phyloP scores from a whole-genome alignment of 2,797 vertebrate genomes.

The Glossophaga mutica region DNA sequence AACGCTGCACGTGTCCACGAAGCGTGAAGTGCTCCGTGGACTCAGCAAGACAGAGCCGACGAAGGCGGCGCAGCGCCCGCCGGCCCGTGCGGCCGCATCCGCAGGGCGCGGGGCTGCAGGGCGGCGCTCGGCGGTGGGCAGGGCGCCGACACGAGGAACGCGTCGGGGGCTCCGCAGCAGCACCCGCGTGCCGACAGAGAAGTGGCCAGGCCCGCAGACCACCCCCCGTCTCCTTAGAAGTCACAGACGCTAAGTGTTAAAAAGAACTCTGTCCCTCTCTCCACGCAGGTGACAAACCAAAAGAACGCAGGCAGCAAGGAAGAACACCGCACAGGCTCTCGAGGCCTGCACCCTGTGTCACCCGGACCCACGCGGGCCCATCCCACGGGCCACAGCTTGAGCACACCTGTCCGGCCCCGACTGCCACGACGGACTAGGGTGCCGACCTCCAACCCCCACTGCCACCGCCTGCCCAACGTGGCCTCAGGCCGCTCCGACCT shows the following conservation, averaged over 20 bases:
- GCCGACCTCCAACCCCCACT: rapidly evolving
- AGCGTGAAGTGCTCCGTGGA: neutral
- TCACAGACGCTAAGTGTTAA: neutral
- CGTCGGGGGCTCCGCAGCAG: neutral
- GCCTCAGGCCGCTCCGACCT: neutral
- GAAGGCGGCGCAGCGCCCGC: neutral
- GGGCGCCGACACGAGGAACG: neutral
- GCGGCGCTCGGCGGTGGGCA: neutral
- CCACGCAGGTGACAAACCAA: neutral
- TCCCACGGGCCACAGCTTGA: rapidly evolving
- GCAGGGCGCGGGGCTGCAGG: too few relatives aligned
- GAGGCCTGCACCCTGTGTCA: neutral
- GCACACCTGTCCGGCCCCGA: neutral
- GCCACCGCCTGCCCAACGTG: neutral
- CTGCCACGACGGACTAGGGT: neutral
- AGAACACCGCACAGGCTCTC: too few relatives aligned
- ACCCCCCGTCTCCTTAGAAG: neutral
- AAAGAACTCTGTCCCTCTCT: neutral
- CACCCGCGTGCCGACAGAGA: neutral
- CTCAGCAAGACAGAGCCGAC: neutral
- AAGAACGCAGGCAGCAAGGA: neutral
- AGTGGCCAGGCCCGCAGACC: neutral
- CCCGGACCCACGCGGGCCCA: neutral
- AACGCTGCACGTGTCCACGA: neutral
- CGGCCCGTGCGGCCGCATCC: neutral